phyloP scores from a whole-genome alignment of 2,113 vertebrate genomes.

The Ramphastos sulfuratus region DNA sequence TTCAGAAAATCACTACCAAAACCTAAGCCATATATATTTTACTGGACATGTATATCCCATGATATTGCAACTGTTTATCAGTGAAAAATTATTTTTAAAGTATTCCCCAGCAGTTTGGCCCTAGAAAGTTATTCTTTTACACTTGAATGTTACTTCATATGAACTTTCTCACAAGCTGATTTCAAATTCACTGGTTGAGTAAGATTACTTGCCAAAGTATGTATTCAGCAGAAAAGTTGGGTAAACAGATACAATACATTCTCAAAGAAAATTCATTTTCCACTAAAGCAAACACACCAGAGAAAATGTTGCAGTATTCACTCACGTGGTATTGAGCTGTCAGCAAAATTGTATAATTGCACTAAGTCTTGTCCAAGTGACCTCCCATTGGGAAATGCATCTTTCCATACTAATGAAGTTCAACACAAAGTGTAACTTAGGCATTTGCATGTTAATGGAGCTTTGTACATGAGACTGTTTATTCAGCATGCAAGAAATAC shows the following conservation, averaged over 20 bases:
- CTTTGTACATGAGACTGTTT: constrained; percentile 5
- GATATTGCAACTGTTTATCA: not conserved
- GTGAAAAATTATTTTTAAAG: not conserved
- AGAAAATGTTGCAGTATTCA: not conserved
- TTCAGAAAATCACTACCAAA: not conserved
- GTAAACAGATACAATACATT: not conserved
- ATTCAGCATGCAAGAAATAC: not conserved
- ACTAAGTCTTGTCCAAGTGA: not conserved
- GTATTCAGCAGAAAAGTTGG: not conserved
- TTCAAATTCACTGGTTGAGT: not conserved
- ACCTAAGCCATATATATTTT: not conserved
- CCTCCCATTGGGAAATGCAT: constrained; percentile 10
- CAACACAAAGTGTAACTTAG: not conserved
- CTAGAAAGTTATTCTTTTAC: not conserved
- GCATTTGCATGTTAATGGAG: constrained; percentile 48
- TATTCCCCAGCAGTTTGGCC: not conserved
- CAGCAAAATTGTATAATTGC: not conserved
- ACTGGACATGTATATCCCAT: too few relatives aligned
- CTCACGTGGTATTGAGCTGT: not conserved
- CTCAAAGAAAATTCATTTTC: not conserved
- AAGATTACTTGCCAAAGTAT: not conserved
- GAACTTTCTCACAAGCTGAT: not conserved
- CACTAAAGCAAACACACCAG: not conserved
- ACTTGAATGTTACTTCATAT: not conserved
- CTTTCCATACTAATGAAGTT: constrained; percentile 20